These are phyloP conservation scores for Myripristis jacobus DNA, from an alignment of 2,797 vertebrate species.

Conservation along the genomic window DNA sequence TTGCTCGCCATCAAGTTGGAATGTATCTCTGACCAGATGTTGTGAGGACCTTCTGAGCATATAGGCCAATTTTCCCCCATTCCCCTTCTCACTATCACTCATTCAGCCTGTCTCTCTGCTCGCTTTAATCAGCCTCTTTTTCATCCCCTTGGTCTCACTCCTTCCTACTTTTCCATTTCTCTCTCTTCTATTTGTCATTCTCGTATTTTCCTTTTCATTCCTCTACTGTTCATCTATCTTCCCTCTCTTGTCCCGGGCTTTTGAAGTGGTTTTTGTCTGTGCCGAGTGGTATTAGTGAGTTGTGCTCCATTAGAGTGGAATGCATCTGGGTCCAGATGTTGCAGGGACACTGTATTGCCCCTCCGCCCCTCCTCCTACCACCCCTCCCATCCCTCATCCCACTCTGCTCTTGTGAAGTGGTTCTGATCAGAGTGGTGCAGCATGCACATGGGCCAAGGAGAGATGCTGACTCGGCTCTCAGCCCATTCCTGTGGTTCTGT, in stretches of 20 bases:
- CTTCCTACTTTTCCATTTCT: slow-evolving; percentile 69
- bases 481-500: slow-evolving; percentile 85
- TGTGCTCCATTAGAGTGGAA: slow-evolving; percentile 81
- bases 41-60: slow-evolving; percentile 68
- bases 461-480: slow-evolving; percentile 81
- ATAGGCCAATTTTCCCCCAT: slow-evolving; percentile 31
- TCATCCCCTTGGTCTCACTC: slow-evolving; percentile 31
- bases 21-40: slow-evolving; percentile 81
- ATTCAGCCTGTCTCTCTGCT: slow-evolving; percentile 41
- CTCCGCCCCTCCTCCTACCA: slow-evolving; percentile 24
- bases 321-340: slow-evolving; percentile 82
- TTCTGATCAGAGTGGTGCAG: slow-evolving; percentile 73
- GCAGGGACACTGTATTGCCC: slow-evolving; percentile 65
- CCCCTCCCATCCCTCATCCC: slow-evolving; percentile 68
- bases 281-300: slow-evolving; percentile 72
- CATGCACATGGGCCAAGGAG: slow-evolving; percentile 63
- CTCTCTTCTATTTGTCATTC: slow-evolving; percentile 67
- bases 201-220: slow-evolving; percentile 61
- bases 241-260: slow-evolving; percentile 37
- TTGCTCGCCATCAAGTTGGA: slow-evolving; percentile 75
- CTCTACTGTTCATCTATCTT: slow-evolving; percentile 58
- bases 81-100: slow-evolving; percentile 45
- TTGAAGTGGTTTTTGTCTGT: slow-evolving; percentile 73
- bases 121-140: slow-evolving; percentile 42
- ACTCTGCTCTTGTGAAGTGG: slow-evolving; percentile 82